Conservation (phyloP, 2,113 vertebrate genomes). For the Crotalus viridis region DNA sequence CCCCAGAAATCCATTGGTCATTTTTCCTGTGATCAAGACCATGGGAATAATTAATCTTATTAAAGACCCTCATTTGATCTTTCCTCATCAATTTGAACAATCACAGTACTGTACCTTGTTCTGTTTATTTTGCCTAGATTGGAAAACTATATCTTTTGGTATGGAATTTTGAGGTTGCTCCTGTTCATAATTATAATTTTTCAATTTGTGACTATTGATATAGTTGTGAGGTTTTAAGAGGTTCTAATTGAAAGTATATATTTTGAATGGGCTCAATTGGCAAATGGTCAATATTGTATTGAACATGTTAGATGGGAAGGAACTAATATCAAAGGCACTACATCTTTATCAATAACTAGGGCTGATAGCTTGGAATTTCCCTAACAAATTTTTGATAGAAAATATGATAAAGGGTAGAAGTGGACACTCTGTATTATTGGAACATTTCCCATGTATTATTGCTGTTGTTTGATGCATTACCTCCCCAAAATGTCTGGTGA, state of each 20-base stretch:
- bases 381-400: neutral
- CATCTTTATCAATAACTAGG: neutral
- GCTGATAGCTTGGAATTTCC: neutral
- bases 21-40: neutral
- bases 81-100: neutral
- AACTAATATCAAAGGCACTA: neutral
- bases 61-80: neutral
- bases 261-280: neutral
- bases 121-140: too few relatives aligned
- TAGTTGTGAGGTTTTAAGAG: neutral
- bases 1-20: neutral
- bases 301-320: neutral
- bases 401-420: neutral
- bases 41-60: neutral
- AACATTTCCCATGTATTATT: neutral
- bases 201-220: neutral
- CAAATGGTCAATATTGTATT: neutral
- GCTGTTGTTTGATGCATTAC: neutral
- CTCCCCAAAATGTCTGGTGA: neutral
- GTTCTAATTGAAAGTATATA: neutral
- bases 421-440: neutral
- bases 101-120: too few relatives aligned
- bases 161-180: too few relatives aligned
- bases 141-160: too few relatives aligned
- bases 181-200: neutral